Evolutionary conservation across 1,140 invertebrate genomes (phyloP), one percentile per base, ranked within the genome.

Genomic region (Aleiodes sp.): DNA sequence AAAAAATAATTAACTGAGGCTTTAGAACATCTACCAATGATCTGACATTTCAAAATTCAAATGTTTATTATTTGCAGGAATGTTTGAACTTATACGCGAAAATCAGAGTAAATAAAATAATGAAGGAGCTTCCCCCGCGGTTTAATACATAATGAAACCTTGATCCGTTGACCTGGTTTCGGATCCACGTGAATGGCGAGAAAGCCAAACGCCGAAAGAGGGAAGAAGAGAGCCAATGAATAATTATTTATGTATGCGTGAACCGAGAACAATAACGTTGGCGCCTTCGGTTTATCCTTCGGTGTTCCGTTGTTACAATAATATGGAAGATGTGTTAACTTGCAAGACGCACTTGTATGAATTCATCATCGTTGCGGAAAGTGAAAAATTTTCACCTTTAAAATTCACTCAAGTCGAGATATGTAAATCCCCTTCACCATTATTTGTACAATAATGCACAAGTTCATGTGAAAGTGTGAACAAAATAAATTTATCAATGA

Each of bases 141-240:
- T n/a, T n/a, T n/a, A 52, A 52, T 52, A 52, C 46, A 70, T 29
- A 16, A 39, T 14, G 60, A 31, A 62, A 73, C 66, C 72, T 73
- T 73, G 72, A 73, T 71, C 72, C 66, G 24, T 37, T 73, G 72
- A 67, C 72, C 69, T 59, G 37, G 41, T 71, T 71, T 14, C 12
- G n/a, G 52, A 61, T 62, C 26, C 52, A 33, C 43, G 64, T 71
- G 70, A 67, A 71, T 71, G 65, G 52, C 70, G 57, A 52, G 70
- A 71, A 66, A 66, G 70, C 52, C 26, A 60, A 61, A 26, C n/a
- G 24, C 16, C 33, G 43, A 41, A n/a, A n/a, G n/a, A n/a, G n/a
- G n/a, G n/a, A n/a, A n/a, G n/a, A n/a, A n/a, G n/a, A n/a, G n/a
- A n/a, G n/a, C n/a, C n/a, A n/a, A n/a, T n/a, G n/a, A n/a, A n/a